phyloP scores from a whole-genome alignment of 2,888 invertebrate species.

The Tridacna crocea region DNA sequence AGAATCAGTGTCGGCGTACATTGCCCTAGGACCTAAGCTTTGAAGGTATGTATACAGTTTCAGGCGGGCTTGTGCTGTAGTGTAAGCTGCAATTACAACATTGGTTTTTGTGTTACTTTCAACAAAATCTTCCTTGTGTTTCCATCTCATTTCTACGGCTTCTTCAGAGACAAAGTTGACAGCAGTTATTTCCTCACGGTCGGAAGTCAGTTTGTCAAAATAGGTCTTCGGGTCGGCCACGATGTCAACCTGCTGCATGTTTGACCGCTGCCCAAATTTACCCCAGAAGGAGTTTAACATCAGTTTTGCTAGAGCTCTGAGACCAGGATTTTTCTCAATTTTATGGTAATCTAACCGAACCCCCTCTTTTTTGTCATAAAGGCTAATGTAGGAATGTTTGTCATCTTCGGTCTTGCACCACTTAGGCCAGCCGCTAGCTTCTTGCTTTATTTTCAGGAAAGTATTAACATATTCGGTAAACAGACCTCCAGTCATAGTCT shows the following conservation, averaged over 20 bases:
- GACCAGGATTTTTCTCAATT: constrained; percentile 47
- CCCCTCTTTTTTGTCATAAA: constrained; percentile 54
- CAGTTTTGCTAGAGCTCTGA: constrained; percentile 51
- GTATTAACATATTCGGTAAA: no score
- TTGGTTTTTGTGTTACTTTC: constrained; percentile 20
- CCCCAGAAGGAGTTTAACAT: constrained; percentile 48
- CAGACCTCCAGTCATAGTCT: constrained; percentile 7
- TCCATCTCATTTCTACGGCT: no score
- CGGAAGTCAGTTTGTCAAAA: constrained; percentile 20
- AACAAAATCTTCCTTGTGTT: constrained; percentile 42
- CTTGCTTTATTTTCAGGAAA: constrained; percentile 71
- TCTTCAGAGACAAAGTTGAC: no score
- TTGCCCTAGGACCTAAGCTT: not conserved
- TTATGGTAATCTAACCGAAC: constrained; percentile 34
- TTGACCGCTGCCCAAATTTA: no score
- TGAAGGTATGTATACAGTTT: constrained; percentile 35
- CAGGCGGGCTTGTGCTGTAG: constrained; percentile 15
- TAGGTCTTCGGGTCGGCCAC: constrained; percentile 16
- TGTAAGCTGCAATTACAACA: constrained; percentile 33
- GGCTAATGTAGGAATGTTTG: no score
- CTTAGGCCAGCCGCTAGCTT: constrained; percentile 71
- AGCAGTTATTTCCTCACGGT: constrained; percentile 30
- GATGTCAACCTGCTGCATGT: constrained; percentile 42
- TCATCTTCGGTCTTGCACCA: constrained; percentile 55
- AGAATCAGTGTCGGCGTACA: no score